Evolutionary conservation across 2,797 vertebrate species (phyloP), one percentile per base, ranked within the genome.

Genomic region (Momotus momota): DNA sequence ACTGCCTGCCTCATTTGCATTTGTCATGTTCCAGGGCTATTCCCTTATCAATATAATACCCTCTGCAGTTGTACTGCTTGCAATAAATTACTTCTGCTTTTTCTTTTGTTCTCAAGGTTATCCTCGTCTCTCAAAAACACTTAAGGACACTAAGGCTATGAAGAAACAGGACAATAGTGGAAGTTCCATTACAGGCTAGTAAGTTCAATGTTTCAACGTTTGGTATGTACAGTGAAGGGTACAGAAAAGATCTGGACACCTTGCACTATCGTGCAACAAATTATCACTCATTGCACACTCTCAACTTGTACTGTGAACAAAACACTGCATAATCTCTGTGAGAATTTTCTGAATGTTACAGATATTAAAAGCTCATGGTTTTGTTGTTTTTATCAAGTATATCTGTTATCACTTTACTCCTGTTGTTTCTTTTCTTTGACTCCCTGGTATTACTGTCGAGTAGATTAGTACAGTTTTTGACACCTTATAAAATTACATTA

Each of bases 31-130:
- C 82, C 81, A 96, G 74, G 90, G 81, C 84, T 93, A 93, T 93
- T 97, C 87, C 79, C 73, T 96, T 95, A 96, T 87, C 93, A 91
- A 52, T 41, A 67, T 81, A 74, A 85, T 93, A 94, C n/a, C 70
- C 64, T 95, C 90, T 65, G 79, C 4, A 0, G 29, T 58, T 88
- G 41, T 55, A 48, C 54, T 81, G 62, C 79, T 92, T 77, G 61
- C 71, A 71, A 35, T 74, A 89, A 96, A 95, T 95, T 96, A 60
- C 70, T 93, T 91, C 43, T 90, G 70, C 38, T 90, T 95, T 91
- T 94, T n/a, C 66, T 93, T 95, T 96, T 91, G n/a, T 95, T 95
- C 81, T 93, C 94, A 91, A 94, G 74, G 92, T 94, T 96, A 86
- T 81, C 48, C 65, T 75, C 60, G 86, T 88, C 86, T 86, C 82